A percentile compares a stretch with the other conserved stretches of the same genome.
phyloP scores from a whole-genome alignment of 2,888 invertebrate species.

The Melangyna quadrimaculata region DNA sequence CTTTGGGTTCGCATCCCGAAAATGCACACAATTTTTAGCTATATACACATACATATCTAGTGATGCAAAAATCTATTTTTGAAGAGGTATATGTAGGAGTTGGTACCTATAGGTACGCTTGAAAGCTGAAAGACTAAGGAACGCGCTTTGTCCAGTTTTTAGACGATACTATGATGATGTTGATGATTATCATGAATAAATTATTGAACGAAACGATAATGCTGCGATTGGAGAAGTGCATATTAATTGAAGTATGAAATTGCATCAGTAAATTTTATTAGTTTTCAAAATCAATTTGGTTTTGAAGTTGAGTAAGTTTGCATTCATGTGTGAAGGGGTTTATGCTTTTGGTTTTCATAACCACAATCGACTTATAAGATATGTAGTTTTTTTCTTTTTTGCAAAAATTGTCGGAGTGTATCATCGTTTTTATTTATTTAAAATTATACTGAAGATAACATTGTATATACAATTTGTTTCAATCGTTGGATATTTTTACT shows the following conservation, averaged over 20 bases:
- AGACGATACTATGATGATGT: too few species aligned
- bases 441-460: background rate
- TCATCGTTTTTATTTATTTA: background rate
- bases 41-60: too few species aligned
- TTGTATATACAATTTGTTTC: too few species aligned
- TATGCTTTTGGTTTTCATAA: background rate
- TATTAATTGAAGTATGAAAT: slow-evolving; percentile 71
- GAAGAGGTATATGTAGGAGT: slow-evolving; percentile 24
- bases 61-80: slow-evolving; percentile 59
- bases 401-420: background rate
- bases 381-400: background rate
- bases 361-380: background rate
- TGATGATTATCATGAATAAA: slow-evolving; percentile 23
- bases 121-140: slow-evolving; percentile 25
- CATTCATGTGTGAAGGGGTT: slow-evolving; percentile 5
- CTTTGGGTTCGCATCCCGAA: slow-evolving; percentile 58
- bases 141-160: slow-evolving; percentile 57
- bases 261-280: slow-evolving; percentile 57
- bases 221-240: slow-evolving; percentile 69
- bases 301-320: slow-evolving; percentile 60
- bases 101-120: too few species aligned
- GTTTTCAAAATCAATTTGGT: slow-evolving; percentile 58
- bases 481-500: too few species aligned
- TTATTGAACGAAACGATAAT: slow-evolving; percentile 31
- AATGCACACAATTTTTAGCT: slow-evolving; percentile 33